phyloP scores from a whole-genome alignment of 1,140 invertebrate genomes.

The Ostrea edulis region DNA sequence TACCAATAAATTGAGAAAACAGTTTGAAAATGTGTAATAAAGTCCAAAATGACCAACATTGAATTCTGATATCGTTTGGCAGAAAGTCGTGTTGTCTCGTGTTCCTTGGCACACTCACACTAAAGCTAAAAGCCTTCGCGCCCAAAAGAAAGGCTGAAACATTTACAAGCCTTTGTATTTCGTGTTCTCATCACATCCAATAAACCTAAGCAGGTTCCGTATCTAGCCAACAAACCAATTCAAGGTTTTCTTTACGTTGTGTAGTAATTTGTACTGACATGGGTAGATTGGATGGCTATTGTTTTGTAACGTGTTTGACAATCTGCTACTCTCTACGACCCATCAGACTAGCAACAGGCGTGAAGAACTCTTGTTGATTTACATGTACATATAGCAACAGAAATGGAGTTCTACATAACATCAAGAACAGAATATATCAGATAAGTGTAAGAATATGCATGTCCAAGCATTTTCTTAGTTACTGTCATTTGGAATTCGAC shows the following conservation, averaged over 20 bases:
- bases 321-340: too few relatives aligned
- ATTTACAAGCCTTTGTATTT: constrained; percentile 17
- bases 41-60: not conserved
- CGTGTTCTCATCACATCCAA: constrained; percentile 31
- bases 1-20: too few relatives aligned
- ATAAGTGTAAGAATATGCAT: too few relatives aligned
- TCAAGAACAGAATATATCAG: too few relatives aligned
- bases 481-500: too few relatives aligned
- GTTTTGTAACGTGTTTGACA: not conserved
- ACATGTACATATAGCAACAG: too few relatives aligned
- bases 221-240: not conserved
- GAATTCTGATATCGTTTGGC: not conserved
- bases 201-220: not conserved
- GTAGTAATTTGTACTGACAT: constrained; percentile 1
- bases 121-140: not conserved
- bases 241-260: not conserved
- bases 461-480: too few relatives aligned
- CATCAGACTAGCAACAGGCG: not conserved
- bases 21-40: too few relatives aligned
- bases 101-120: not conserved
- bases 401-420: too few relatives aligned
- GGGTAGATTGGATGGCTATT: not conserved
- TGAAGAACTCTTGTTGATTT: too few relatives aligned
- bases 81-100: not conserved
- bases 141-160: constrained; percentile 2